A percentile compares a stretch with the other conserved stretches of the same genome.
phyloP scores from a whole-genome alignment of 2,888 invertebrate genomes.

The Clistopyga incitator region DNA sequence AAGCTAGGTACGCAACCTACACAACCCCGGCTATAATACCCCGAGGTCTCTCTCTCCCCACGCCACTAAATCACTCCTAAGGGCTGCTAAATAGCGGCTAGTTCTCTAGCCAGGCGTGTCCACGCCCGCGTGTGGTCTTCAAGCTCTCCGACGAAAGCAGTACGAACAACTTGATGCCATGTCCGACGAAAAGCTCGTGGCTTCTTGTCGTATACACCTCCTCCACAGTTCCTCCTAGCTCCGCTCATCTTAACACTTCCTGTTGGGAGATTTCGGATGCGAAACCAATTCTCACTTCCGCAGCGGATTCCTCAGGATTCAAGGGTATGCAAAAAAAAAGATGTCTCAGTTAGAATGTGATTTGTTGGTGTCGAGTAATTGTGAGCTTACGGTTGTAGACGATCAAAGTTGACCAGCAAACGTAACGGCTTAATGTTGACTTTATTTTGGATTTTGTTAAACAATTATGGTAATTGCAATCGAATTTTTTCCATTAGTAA shows the following conservation, averaged over 20 bases:
- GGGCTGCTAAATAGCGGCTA: slow-evolving; percentile 82
- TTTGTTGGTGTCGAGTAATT: neutral
- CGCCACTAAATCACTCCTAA: slow-evolving; percentile 82
- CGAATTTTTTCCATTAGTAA: too few relatives aligned
- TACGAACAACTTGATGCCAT: slow-evolving; percentile 57
- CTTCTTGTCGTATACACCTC: slow-evolving; percentile 33
- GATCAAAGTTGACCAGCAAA: too few relatives aligned
- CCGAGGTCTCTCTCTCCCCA: slow-evolving; percentile 54
- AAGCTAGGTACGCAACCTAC: slow-evolving; percentile 69
- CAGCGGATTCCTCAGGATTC: neutral
- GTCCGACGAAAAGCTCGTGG: slow-evolving; percentile 48
- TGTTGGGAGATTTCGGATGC: slow-evolving; percentile 29
- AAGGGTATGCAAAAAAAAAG: neutral
- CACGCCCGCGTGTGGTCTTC: slow-evolving; percentile 70
- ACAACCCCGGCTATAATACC: slow-evolving; percentile 66
- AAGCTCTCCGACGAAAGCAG: slow-evolving; percentile 58
- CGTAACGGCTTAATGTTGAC: too few relatives aligned
- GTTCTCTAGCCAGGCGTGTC: slow-evolving; percentile 74
- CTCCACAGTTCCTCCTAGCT: neutral
- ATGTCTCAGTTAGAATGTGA: too few relatives aligned
- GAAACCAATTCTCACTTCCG: slow-evolving; percentile 45
- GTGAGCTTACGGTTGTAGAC: too few relatives aligned
- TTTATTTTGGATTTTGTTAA: too few relatives aligned
- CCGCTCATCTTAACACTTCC: slow-evolving; percentile 22
- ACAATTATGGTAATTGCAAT: too few relatives aligned